phyloP scores from a whole-genome alignment of 2,113 vertebrate species.

The Protobothrops mucrosquamatus region DNA sequence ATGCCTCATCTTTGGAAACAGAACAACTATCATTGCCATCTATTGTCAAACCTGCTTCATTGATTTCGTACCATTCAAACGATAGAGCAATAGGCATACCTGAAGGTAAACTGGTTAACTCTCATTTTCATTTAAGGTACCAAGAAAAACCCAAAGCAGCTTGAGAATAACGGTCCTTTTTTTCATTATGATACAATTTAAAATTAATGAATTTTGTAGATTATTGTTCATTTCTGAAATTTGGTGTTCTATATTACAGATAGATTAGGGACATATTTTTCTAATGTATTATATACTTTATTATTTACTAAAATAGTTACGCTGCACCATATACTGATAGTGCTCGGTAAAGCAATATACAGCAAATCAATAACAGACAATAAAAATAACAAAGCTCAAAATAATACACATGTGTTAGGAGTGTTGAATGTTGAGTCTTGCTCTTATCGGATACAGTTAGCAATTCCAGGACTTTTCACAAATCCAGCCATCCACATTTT shows the following conservation, averaged over 20 bases:
- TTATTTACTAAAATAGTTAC: not conserved
- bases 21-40: not conserved
- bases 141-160: not conserved
- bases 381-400: not conserved
- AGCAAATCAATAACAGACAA: not conserved
- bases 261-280: not conserved
- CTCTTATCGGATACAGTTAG: not conserved
- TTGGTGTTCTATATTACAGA: not conserved
- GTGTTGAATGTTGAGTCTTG: not conserved
- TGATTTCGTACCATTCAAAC: not conserved
- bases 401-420: not conserved
- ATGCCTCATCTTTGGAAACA: too few species aligned
- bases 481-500: not conserved
- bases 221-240: not conserved
- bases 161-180: not conserved
- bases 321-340: not conserved
- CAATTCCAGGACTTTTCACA: slow-evolving; percentile 25
- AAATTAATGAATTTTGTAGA: not conserved
- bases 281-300: not conserved
- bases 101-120: not conserved
- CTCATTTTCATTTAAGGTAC: not conserved
- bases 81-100: not conserved
- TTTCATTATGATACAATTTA: not conserved
- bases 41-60: not conserved
- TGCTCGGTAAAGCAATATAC: not conserved